Evolutionary conservation across 1,140 invertebrate species (phyloP), one percentile per base, ranked within the genome.

Genomic region (Drosophila ercepeae): DNA sequence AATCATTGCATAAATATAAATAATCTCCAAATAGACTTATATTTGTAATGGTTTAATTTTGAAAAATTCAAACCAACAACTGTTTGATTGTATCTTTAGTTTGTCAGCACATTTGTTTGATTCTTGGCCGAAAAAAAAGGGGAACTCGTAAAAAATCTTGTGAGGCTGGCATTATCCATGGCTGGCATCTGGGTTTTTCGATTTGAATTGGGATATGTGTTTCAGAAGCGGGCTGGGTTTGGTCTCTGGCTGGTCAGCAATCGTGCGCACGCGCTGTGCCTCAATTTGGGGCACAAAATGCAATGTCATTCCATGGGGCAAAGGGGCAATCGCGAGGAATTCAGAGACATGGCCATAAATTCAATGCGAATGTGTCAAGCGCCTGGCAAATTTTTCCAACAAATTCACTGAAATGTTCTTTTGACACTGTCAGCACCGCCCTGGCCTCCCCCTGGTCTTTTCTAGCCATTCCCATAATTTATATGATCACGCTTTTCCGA

Each of bases 231-330:
- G 76, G 76, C 45, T 63, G 58, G 60, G 70, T 49, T 27, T 54
- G 60, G 70, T 49, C 34, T 54, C 57, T 25, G n/a, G n/a, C n/a
- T 39, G 60, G 41, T 55, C 45, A 49, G 55, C 48, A 49, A 51
- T 54, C 54, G 51, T 71, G 36, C 36, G 36, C 36, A 39, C 36
- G 36, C 36, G 36, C 36, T 39, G 36, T 39, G 52, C 53, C 75
- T 67, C 64, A 88, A 84, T 81, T 76, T 81, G 76, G 72, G 78
- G 72, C 76, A 88, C 76, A 88, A 88, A 70, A 64, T 86, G 82
- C 82, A 86, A 72, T 77, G 76, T 81, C 64, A 81, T 55, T 69
- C 75, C 46, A 44, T 14, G 42, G 36, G 21, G 21, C 11, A 63
- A 27, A 32, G 57, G 59, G 58, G 36, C 16, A 50, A 50, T 6